Conservation (phyloP, 1,140 invertebrate genomes). For the Teleopsis dalmanni region DNA sequence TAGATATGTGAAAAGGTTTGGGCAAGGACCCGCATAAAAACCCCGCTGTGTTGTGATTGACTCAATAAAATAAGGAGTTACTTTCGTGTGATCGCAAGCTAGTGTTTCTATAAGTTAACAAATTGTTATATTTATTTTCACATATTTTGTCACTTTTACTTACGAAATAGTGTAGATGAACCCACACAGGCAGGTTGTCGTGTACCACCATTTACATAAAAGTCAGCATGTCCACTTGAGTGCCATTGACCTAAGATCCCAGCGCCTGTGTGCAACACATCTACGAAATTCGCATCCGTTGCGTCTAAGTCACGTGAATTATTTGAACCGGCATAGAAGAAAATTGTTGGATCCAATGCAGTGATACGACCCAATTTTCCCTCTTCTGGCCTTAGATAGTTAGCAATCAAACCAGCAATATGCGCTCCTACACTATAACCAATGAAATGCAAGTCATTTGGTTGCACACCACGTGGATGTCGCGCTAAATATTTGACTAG, state of each 20-base stretch:
- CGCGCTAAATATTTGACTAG: conserved; percentile 67
- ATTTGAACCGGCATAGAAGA: conserved; percentile 72
- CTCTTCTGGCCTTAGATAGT: conserved; percentile 56
- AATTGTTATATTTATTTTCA: not conserved
- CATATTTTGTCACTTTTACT: conserved; percentile 36
- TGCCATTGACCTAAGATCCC: conserved; percentile 79
- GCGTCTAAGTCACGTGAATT: conserved; percentile 73
- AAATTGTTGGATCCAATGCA: conserved; percentile 75
- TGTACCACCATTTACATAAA: conserved; percentile 83
- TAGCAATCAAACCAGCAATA: conserved; percentile 72
- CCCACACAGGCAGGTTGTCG: conserved; percentile 78
- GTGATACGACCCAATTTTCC: conserved; percentile 73
- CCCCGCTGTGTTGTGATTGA: conserved; percentile 69
- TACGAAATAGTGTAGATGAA: conserved; percentile 65
- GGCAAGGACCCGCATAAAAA: conserved; percentile 75
- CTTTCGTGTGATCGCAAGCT: conserved; percentile 80
- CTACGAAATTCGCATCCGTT: conserved; percentile 78
- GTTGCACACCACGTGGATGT: conserved; percentile 64
- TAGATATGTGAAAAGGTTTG: conserved; percentile 69
- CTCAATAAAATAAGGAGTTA: conserved; percentile 80
- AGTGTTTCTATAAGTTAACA: conserved; percentile 58
- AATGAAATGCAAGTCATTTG: conserved; percentile 68
- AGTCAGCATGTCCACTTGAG: conserved; percentile 79
- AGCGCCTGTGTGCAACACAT: conserved; percentile 81
- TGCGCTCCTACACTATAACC: conserved; percentile 82